A percentile compares a stretch with the other conserved stretches of the same genome.
Evolutionary conservation across 2,888 invertebrate species (phyloP).

Genomic region (Pristionchus mayeri): DNA sequence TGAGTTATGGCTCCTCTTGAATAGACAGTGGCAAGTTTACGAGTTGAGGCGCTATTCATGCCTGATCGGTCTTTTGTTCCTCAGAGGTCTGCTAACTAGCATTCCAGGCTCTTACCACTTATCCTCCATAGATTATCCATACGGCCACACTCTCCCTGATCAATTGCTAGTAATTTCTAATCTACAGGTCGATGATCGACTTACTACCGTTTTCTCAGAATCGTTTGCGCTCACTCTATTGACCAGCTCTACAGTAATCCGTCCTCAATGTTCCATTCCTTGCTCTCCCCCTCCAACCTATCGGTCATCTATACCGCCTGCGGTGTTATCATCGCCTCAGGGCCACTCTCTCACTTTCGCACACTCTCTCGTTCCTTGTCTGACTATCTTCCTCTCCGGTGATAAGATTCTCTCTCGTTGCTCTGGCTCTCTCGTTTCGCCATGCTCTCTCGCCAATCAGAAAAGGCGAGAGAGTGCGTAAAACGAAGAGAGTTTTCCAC

Average conservation of each 20-base stretch:
- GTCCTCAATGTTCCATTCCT: neutral
- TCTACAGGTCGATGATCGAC: neutral
- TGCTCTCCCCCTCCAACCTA: neutral
- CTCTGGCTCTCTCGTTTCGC: no score
- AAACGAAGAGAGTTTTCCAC: no score
- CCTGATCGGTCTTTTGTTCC: neutral
- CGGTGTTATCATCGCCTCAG: no score
- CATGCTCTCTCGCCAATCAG: no score
- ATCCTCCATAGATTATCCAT: neutral
- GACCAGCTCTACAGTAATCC: neutral
- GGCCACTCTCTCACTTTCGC: neutral
- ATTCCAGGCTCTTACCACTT: neutral
- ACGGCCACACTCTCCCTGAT: neutral
- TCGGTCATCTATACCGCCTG: no score
- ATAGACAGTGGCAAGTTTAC: neutral
- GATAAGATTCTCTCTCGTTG: no score
- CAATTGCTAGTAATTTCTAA: neutral
- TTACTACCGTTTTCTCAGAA: neutral
- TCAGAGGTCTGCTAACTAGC: no score
- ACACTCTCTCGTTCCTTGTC: neutral
- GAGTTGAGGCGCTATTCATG: neutral
- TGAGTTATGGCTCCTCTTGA: no score
- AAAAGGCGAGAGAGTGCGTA: no score
- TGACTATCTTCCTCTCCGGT: no score
- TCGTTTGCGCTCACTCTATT: neutral